Base-by-base conservation (phyloP, 2,113 vertebrate species). In the Miniopterus natalensis region DNA sequence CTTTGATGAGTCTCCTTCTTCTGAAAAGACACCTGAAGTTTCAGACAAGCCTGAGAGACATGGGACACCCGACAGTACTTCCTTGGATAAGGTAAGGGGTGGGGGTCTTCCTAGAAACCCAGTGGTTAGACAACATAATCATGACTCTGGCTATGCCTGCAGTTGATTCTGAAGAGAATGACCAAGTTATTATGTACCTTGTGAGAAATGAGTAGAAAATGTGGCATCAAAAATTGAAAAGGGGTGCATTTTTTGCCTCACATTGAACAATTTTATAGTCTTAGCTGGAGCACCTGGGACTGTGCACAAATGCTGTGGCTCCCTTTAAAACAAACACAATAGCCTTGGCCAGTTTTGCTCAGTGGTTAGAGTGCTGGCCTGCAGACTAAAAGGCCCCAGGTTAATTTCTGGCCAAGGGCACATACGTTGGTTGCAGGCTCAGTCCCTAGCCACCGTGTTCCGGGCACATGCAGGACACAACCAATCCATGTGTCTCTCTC, bases 21-120 rank as follows among this genome's bases (percentile, higher is more conserved):
- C 15, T 68, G 8, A 78, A 15, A 25, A 47, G 27, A 81, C 6
- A 27, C 5, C 3, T 29, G 8, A 40, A 6, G 15, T 75, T 87
- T 21, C 17, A 75, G 21, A 29, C 0, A 80, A 10, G 21, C 0
- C 14, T 80, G n/a, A 6, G 11, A 63, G 10, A 63, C 20, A 4
- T 13, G 1, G 25, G 7, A 1, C 6, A 70, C 1, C 4, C 55
- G 14, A 2, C 1, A 74, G 1, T 1, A 15, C 5, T 25, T 49
- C 8, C 49, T 79, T 81, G 12, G 1, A 12, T n/a, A 18, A 29
- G 21, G 7, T 6, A 27, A 55, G 55, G 1, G 1, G 2, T 51
- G 0, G 1, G 2, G 15, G 6, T 6, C 68, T 90, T 47, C 23
- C 31, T 70, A 14, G n/a, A 92, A 92, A 80, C 1, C 3, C 10